These are phyloP conservation scores for Actias luna DNA, from an alignment of 2,888 invertebrate species.

Conservation along the genomic window DNA sequence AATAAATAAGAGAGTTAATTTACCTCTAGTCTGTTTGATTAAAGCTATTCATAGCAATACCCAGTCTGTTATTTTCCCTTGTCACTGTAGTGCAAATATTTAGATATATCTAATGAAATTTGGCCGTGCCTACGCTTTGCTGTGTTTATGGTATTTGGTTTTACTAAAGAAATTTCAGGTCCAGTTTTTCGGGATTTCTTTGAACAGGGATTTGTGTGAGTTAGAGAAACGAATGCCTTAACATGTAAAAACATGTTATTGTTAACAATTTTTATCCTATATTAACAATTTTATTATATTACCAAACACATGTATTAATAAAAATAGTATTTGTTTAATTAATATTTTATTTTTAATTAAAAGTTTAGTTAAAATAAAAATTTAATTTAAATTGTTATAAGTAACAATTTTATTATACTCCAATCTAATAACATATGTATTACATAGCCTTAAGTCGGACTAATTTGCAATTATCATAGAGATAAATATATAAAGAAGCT, in stretches of 20 bases:
- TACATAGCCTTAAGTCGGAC: too few relatives aligned
- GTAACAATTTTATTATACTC: too few relatives aligned
- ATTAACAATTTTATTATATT: too few relatives aligned
- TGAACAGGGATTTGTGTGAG: background rate
- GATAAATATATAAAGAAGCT: too few relatives aligned
- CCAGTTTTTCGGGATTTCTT: background rate
- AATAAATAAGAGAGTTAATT: background rate
- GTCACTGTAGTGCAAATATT: background rate
- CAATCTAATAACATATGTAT: too few relatives aligned
- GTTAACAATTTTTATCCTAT: too few relatives aligned
- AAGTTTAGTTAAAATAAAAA: too few relatives aligned
- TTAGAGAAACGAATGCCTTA: background rate
- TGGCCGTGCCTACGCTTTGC: background rate
- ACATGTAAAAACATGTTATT: background rate
- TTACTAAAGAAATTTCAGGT: background rate
- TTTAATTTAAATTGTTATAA: too few relatives aligned
- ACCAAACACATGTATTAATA: too few relatives aligned
- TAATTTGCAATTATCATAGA: too few relatives aligned
- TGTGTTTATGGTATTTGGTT: background rate
- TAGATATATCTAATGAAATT: background rate
- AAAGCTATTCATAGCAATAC: background rate
- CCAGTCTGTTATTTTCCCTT: background rate
- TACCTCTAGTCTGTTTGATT: background rate
- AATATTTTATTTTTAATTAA: too few relatives aligned
- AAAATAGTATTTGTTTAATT: too few relatives aligned